Percentiles rank a stretch among this genome's conserved stretches.
Evolutionary conservation across 2,113 vertebrate species (phyloP).

Genomic region (Menura novaehollandiae): DNA sequence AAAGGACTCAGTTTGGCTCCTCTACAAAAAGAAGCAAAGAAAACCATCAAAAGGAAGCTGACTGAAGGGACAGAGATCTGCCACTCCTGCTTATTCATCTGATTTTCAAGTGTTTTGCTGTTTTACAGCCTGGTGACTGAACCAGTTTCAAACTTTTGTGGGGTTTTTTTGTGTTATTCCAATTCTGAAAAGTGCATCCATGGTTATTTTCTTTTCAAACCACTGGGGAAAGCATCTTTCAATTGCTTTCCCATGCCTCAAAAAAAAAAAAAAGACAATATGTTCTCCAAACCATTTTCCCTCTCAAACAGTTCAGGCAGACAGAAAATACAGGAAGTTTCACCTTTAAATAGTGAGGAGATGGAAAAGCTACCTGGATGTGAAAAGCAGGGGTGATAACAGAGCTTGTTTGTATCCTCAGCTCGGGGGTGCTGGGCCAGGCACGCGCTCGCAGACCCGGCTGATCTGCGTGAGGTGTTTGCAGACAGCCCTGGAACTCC

Average conservation of each 20-base stretch:
- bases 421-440: neutral
- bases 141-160: neutral
- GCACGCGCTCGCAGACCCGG: rapidly evolving
- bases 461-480: neutral
- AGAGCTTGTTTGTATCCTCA: neutral
- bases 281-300: neutral
- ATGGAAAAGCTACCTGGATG: neutral
- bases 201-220: neutral
- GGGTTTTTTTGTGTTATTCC: neutral
- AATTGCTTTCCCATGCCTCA: neutral
- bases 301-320: neutral
- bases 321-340: neutral
- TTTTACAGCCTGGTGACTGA: neutral
- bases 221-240: neutral
- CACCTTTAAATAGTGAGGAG: neutral
- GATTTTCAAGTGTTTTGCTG: neutral
- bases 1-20: neutral
- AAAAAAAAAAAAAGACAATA: neutral
- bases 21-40: neutral
- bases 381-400: neutral
- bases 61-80: neutral
- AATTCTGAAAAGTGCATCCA: neutral
- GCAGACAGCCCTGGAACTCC: neutral
- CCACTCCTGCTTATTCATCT: neutral
- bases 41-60: neutral